Evolutionary conservation across 1,140 invertebrate species (phyloP).

Genomic region (Rhopalosiphum maidis): DNA sequence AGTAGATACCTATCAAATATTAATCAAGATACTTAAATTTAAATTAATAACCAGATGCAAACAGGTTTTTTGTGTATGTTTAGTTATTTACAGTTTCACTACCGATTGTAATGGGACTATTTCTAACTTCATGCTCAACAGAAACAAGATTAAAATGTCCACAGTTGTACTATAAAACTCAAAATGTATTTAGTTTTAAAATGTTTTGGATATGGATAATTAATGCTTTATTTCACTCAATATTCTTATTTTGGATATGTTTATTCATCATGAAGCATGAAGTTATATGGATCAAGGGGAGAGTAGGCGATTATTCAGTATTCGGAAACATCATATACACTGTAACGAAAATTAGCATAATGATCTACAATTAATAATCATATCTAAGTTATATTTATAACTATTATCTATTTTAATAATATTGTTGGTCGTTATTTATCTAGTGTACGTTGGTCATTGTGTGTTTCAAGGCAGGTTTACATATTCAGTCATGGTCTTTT

Average conservation of each 20-base stretch:
- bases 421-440: not conserved
- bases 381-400: not conserved
- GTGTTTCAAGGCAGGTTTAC: constrained; percentile 47
- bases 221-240: not conserved
- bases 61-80: not conserved
- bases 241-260: constrained; percentile 26
- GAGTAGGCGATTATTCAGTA: constrained; percentile 1
- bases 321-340: constrained; percentile 47
- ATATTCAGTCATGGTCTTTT: constrained; percentile 65
- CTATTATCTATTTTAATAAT: not conserved
- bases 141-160: constrained; percentile 71
- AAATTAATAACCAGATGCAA: not conserved
- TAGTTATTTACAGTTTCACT: constrained; percentile 45
- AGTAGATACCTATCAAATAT: not conserved
- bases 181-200: constrained; percentile 37
- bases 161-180: constrained; percentile 68
- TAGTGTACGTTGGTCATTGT: constrained; percentile 34
- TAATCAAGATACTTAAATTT: not conserved
- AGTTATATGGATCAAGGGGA: constrained; percentile 10
- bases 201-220: constrained; percentile 21
- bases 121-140: constrained; percentile 73
- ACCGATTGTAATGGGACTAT: constrained; percentile 62
- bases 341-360: not conserved
- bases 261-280: not conserved
- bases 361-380: not conserved